phyloP scores from a whole-genome alignment of 2,113 vertebrate genomes.

The Benitochromis conjunctus region DNA sequence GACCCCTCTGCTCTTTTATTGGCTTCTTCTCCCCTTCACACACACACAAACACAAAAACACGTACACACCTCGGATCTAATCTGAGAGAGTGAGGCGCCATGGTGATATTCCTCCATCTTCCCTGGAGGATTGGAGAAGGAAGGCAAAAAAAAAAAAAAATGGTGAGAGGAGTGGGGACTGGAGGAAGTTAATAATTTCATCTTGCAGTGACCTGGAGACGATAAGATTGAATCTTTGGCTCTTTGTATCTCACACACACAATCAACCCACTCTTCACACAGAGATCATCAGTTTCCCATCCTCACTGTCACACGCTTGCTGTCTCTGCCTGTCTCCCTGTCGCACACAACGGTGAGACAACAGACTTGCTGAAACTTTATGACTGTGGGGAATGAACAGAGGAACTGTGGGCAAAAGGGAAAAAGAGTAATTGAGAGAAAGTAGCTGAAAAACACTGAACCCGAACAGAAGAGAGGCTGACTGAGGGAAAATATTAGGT shows the following conservation, averaged over 20 bases:
- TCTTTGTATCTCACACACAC: constrained; percentile 2
- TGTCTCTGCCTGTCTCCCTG: not conserved
- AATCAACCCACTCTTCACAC: not conserved
- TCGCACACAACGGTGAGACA: not conserved
- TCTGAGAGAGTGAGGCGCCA: constrained; percentile 48
- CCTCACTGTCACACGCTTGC: not conserved
- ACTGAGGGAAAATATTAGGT: constrained; percentile 35
- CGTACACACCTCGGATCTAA: constrained; percentile 61
- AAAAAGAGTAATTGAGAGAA: not conserved
- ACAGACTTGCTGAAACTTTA: constrained; percentile 2
- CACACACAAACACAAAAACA: constrained; percentile 23
- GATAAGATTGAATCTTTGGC: constrained; percentile 52
- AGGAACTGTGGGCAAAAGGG: not conserved
- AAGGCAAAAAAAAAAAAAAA: not conserved
- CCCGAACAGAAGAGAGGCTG: not conserved
- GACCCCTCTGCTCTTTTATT: constrained; percentile 69
- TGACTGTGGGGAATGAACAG: not conserved
- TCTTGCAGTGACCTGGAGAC: constrained; percentile 43
- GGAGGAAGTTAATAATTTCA: constrained; percentile 61
- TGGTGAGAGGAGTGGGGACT: not conserved
- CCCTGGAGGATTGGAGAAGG: constrained; percentile 29
- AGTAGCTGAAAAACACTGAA: not conserved
- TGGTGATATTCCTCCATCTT: constrained; percentile 41
- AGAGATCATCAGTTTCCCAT: not conserved
- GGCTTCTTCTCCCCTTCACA: constrained; percentile 46